phyloP scores from a whole-genome alignment of 2,888 invertebrate species.

The Nomada lathburiana region DNA sequence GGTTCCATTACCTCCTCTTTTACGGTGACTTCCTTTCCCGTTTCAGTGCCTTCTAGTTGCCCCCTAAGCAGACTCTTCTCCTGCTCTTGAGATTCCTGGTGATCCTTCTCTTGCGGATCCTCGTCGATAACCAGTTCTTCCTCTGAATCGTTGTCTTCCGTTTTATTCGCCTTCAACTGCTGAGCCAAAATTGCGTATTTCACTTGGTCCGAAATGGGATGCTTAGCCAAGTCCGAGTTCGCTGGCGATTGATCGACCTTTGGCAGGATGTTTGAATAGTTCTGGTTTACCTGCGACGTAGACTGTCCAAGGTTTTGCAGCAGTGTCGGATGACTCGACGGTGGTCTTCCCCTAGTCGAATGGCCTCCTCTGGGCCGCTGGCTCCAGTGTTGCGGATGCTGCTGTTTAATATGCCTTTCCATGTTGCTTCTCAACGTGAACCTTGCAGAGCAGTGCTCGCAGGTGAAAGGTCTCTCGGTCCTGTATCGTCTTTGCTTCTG shows the following conservation, averaged over 20 bases:
- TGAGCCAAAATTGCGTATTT: conserved; percentile 92
- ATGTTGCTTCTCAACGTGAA: conserved; percentile 97
- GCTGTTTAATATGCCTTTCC: conserved; percentile 97
- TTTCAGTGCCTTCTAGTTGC: conserved; percentile 73
- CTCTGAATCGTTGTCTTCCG: conserved; percentile 89
- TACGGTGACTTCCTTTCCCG: conserved; percentile 67
- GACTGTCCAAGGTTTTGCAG: conserved; percentile 69
- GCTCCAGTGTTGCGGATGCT: conserved; percentile 96
- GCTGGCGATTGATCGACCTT: conserved; percentile 77
- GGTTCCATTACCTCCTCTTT: conserved; percentile 74
- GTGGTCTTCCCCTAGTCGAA: conserved; percentile 85
- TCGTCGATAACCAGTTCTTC: conserved; percentile 90
- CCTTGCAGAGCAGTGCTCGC: conserved; percentile 95
- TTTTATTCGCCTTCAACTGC: conserved; percentile 87
- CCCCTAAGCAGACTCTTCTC: conserved; percentile 78
- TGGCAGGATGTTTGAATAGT: conserved; percentile 72
- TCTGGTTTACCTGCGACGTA: conserved; percentile 56
- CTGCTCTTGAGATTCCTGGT: conserved; percentile 64
- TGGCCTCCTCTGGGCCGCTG: conserved; percentile 89
- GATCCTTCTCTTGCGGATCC: conserved; percentile 83
- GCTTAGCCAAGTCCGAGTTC: conserved; percentile 82
- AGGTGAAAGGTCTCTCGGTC: conserved; percentile 95
- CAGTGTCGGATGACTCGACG: conserved; percentile 79
- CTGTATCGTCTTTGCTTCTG: conserved; percentile 95
- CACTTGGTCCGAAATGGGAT: conserved; percentile 87